phyloP scores from a whole-genome alignment of 2,888 invertebrate species.

The Ormyrus rosae region DNA sequence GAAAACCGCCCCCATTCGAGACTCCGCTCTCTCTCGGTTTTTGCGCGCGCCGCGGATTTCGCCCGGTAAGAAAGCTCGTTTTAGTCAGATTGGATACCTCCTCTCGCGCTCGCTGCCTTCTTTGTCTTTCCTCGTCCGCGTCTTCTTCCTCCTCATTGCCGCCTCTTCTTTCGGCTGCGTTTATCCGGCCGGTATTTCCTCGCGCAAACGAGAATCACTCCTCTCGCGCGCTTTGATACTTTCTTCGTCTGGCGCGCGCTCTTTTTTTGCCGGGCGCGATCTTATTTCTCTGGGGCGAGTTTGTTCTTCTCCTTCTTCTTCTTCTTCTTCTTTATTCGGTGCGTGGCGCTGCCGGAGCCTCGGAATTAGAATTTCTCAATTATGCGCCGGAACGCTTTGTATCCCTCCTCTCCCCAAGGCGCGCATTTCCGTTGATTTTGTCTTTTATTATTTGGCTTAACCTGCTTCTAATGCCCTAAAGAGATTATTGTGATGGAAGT shows the following conservation, averaged over 20 bases:
- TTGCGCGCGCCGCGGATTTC: conserved; percentile 7
- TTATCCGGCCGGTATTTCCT: conserved; percentile 21
- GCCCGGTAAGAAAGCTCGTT: conserved; percentile 58
- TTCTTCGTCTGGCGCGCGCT: not conserved
- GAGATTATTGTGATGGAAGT: conserved; percentile 32
- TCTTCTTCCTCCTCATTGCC: not conserved
- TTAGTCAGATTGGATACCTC: conserved; percentile 61
- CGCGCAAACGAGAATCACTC: conserved; percentile 7
- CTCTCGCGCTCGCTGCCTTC: conserved; percentile 31
- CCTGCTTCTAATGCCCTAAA: conserved; percentile 3
- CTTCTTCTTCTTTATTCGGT: not conserved
- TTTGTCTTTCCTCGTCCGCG: not conserved
- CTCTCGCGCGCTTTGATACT: conserved; percentile 15
- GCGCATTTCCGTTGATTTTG: conserved; percentile 23
- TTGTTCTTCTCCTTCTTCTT: not conserved
- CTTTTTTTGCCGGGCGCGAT: not conserved
- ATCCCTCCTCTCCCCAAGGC: not conserved
- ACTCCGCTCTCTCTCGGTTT: not conserved
- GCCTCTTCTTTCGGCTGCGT: conserved; percentile 1
- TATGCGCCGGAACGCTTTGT: conserved; percentile 22
- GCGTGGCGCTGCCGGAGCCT: not conserved
- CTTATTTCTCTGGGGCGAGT: not conserved
- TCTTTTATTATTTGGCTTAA: conserved; percentile 30
- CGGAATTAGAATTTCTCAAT: conserved; percentile 30
- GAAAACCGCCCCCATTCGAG: not conserved